phyloP scores from a whole-genome alignment of 2,113 vertebrate species.

The Boulengeromyrus knoepffleri region DNA sequence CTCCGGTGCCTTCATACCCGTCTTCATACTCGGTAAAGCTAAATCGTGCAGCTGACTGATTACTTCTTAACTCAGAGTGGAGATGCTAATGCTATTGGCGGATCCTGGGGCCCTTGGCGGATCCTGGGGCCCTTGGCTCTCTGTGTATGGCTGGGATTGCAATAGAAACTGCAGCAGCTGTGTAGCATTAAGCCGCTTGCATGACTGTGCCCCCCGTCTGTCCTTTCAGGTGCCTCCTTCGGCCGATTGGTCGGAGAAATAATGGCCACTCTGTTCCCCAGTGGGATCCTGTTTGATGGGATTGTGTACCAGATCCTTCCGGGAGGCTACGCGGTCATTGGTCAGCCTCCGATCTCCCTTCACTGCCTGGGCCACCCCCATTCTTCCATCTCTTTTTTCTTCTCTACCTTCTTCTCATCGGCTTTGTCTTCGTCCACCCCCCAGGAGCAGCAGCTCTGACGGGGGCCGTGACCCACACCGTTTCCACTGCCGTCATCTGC shows the following conservation, averaged over 20 bases:
- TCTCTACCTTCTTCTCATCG: neutral
- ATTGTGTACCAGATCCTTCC: constrained; percentile 90
- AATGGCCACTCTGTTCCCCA: constrained; percentile 89
- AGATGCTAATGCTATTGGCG: neutral
- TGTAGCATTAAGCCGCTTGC: neutral
- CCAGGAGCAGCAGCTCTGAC: constrained; percentile 88
- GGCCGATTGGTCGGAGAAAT: constrained; percentile 89
- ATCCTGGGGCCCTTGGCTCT: neutral
- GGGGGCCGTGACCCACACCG: constrained; percentile 89
- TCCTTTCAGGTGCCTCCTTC: constrained; percentile 80
- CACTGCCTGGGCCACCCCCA: neutral
- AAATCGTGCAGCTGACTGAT: neutral
- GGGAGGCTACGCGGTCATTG: constrained; percentile 93
- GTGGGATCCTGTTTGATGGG: constrained; percentile 87
- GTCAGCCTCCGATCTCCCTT: constrained; percentile 55
- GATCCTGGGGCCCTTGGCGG: neutral
- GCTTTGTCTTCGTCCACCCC: neutral
- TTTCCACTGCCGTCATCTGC: constrained; percentile 95
- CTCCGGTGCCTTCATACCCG: constrained; percentile 94
- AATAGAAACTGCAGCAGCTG: neutral
- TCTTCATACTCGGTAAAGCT: constrained; percentile 86
- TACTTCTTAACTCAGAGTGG: neutral
- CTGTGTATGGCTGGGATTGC: neutral
- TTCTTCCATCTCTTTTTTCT: neutral
- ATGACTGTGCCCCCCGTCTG: constrained; percentile 20